Evolutionary conservation across 1,140 invertebrate genomes (phyloP), one percentile per base, ranked within the genome.

Genomic region (Galendromus occidentalis): DNA sequence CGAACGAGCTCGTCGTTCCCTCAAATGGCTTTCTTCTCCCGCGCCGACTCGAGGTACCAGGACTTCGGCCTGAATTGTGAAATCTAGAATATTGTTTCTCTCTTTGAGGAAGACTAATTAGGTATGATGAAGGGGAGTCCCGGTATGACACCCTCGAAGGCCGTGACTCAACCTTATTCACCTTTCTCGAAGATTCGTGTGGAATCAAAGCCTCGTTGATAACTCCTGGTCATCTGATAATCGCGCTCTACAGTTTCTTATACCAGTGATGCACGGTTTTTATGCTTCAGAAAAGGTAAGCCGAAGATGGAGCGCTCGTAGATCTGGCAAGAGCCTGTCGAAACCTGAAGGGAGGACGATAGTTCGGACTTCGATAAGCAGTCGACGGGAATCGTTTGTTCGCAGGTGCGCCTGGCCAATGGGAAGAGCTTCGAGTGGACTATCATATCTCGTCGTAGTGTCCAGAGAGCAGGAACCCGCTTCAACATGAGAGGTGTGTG

Each of bases 1-100:
- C 87, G 88, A 64, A 87, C 88, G n/a, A 82, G 84, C 18, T 84
- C 87, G 2, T 86, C 91, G 67, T 94, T 92, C 74, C 76, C 85
- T 65, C 81, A 84, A 73, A 84, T 84, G 74, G 71, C 74, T 55
- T 66, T 75, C 82, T 63, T 75, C 73, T 77, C 76, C 68, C 69
- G 79, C 70, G 77, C 76, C 71, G 51, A 59, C 25, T 59, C 51
- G 14, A 25, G 51, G 33, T 39, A 6, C 4, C 28, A 41, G 29
- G 44, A 20, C 2, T 44, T n/a, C 25, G 6, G n/a, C 65, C 51
- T 65, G 47, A 7, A 44, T n/a, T n/a, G n/a, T n/a, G n/a, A n/a
- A n/a, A n/a, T n/a, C n/a, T n/a, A n/a, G n/a, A n/a, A n/a, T n/a
- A n/a, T n/a, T n/a, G n/a, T n/a, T n/a, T n/a, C n/a, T n/a, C n/a